Percentiles rank a stretch among this genome's conserved stretches.
Evolutionary conservation across 2,113 vertebrate genomes (phyloP).

Genomic region (Physeter macrocephalus): DNA sequence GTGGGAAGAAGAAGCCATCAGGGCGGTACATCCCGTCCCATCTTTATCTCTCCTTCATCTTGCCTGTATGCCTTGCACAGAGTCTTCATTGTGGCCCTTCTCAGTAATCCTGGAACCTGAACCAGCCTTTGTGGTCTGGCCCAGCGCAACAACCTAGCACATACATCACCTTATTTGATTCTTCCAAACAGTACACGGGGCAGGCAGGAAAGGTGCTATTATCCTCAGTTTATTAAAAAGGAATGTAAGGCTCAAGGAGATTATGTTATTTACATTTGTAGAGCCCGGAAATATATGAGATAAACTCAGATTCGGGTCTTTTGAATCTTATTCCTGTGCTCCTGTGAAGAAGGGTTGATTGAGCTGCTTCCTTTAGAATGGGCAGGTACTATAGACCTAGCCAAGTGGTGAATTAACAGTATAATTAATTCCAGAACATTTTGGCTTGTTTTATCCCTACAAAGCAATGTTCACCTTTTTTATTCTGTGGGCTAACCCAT

Average conservation of each 20-base stretch:
- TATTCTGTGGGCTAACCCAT: not conserved
- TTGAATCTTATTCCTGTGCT: not conserved
- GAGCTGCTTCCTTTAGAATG: not conserved
- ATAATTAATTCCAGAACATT: not conserved
- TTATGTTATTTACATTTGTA: not conserved
- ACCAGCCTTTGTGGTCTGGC: not conserved
- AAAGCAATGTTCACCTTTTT: not conserved
- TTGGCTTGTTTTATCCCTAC: not conserved
- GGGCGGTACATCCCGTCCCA: fast-evolving
- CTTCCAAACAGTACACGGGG: not conserved
- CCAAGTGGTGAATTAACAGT: not conserved
- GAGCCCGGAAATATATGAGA: not conserved
- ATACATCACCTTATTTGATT: not conserved
- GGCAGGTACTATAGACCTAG: not conserved
- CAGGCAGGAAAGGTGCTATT: not conserved
- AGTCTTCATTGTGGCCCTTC: not conserved
- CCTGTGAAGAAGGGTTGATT: not conserved
- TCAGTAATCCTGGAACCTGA: not conserved
- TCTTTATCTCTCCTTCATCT: not conserved
- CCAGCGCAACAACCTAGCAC: not conserved
- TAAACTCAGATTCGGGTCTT: not conserved
- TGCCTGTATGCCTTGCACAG: not conserved
- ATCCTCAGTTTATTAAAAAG: not conserved
- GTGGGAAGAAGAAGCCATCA: not conserved
- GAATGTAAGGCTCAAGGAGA: not conserved